Evolutionary conservation across 2,113 vertebrate genomes (phyloP), one percentile per base, ranked within the genome.

Genomic region (Cottus gobio): DNA sequence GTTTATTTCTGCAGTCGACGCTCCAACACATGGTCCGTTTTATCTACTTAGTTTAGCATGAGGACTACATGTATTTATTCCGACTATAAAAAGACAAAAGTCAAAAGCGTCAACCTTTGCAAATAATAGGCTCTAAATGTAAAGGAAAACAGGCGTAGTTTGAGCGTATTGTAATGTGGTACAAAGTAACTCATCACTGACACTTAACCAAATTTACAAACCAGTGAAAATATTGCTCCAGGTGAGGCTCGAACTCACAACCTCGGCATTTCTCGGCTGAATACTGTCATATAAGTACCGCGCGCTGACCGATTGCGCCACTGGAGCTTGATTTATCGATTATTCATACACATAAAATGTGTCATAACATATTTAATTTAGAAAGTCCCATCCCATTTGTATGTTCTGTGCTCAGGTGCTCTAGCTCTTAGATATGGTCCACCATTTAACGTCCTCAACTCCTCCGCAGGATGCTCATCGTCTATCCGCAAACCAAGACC

Each of bases 401-500:
- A 31, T 76, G 7, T 20, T 57, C 52, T 36, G 2, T 10, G 30
- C 71, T 57, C 24, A 56, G 1, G 7, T 54, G 31, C 5, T 3
- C 5, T 12, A 60, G 12, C 10, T 61, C 28, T 36, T 16, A 31
- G n/a, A 3, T 7, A 31, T 11, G 2, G 2, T 5, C 64, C 8
- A 28, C 15, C 50, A 28, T 7, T 2, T 54, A 39, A 20, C 34
- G 30, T 1, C 6, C 8, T 57, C 57, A 48, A 11, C 22, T 0
- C 31, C 2, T 31, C 67, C 26, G 2, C 80, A 97, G 96, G 93
- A 85, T 95, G 91, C 91, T 97, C 44, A 0, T 0, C 0, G 4
- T 89, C 77, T 95, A 93, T 72, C 96, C 96, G 7, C 75, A 92
- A 64, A 96, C 96, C 89, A 98, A 97, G 93, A 96, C 92, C 85